These are phyloP conservation scores for Hymenopus coronatus DNA, from an alignment of 2,888 invertebrate genomes.

Conservation along the genomic window DNA sequence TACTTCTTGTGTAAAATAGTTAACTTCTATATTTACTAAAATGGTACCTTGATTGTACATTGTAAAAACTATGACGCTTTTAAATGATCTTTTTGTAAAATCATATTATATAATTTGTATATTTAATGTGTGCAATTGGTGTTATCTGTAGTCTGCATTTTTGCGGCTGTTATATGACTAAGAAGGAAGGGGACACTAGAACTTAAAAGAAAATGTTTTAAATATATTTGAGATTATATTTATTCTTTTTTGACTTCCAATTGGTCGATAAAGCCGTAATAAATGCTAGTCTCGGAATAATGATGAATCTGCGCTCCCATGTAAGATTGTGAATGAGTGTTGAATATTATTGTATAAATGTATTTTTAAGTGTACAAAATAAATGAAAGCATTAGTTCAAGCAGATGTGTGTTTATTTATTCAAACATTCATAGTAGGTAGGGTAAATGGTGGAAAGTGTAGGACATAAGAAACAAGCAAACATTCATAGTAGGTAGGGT, in stretches of 20 bases:
- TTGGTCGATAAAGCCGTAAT: not conserved
- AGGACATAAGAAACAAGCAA: too few species aligned
- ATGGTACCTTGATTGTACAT: not conserved
- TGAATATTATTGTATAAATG: conserved; percentile 4
- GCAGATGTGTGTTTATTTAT: not conserved
- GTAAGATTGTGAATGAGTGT: conserved; percentile 1
- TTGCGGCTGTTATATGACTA: not conserved
- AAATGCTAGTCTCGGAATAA: not conserved
- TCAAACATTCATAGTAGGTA: not conserved
- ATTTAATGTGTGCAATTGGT: not conserved
- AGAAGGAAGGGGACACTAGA: not conserved
- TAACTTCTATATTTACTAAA: not conserved
- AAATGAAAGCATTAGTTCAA: conserved; percentile 13
- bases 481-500: too few species aligned
- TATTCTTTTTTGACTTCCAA: not conserved
- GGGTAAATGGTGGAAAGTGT: too few species aligned
- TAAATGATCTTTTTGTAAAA: not conserved
- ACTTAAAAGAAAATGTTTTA: not conserved
- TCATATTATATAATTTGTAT: not conserved
- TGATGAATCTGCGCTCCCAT: not conserved
- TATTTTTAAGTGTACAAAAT: conserved; percentile 20
- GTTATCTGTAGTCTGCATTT: too few species aligned
- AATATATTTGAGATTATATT: not conserved
- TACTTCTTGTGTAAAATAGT: too few species aligned
- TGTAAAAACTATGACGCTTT: not conserved